Conservation (phyloP, 2,888 invertebrate species). For the Thelaira solivaga region DNA sequence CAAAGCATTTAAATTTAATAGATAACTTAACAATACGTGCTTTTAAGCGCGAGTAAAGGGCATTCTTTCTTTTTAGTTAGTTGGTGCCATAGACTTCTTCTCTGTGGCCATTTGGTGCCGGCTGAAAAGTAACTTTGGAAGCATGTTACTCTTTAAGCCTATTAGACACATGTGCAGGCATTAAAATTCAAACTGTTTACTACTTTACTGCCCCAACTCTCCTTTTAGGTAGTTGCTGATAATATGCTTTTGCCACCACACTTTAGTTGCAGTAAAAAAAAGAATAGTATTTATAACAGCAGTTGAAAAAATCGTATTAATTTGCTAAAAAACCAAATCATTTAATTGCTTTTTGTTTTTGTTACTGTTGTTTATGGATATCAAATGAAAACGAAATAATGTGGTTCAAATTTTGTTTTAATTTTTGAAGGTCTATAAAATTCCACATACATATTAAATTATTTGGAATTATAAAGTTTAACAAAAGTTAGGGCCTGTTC, state of each 20-base stretch:
- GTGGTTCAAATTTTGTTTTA: no score
- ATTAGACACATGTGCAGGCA: slow-evolving; percentile 12
- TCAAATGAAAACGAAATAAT: no score
- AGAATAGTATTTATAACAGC: slow-evolving; percentile 15
- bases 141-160: slow-evolving; percentile 15
- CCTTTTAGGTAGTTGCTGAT: not conserved
- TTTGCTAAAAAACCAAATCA: slow-evolving; percentile 3
- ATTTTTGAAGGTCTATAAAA: no score
- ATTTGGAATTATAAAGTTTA: no score
- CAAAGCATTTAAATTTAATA: slow-evolving; percentile 60
- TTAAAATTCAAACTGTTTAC: slow-evolving; percentile 18
- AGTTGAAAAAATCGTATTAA: slow-evolving; percentile 15
- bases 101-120: not conserved
- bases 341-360: slow-evolving; percentile 11
- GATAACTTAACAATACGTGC: slow-evolving; percentile 36
- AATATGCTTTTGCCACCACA: slow-evolving; percentile 1
- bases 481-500: no score
- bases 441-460: no score
- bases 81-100: not conserved
- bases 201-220: not conserved
- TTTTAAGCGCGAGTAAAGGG: slow-evolving; percentile 1
- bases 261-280: slow-evolving; percentile 48
- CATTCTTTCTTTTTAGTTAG: not conserved
- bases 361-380: not conserved
- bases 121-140: not conserved